Evolutionary conservation across 2,888 invertebrate genomes (phyloP).

Genomic region (Imbricaverruca yamaguchii): DNA sequence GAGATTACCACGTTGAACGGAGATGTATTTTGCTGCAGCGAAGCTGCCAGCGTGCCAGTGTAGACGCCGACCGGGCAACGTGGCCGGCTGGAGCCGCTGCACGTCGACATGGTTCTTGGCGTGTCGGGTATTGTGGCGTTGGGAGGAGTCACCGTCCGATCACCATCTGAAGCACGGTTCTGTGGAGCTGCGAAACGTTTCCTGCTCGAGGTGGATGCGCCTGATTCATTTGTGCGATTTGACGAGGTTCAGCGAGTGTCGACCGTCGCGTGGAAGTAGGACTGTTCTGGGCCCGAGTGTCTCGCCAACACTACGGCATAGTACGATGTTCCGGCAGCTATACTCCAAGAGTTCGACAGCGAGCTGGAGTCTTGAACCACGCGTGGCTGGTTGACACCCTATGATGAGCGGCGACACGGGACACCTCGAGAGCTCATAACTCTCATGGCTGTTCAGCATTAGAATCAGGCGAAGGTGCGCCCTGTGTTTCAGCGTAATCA

Average conservation of each 20-base stretch:
- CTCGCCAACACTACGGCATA: background rate
- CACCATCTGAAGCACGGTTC: background rate
- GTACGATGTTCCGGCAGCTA: background rate
- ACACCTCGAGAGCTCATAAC: too few relatives aligned
- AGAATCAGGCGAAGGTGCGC: too few relatives aligned
- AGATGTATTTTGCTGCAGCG: background rate
- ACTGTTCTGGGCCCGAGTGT: background rate
- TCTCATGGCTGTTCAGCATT: too few relatives aligned
- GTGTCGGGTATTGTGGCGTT: background rate
- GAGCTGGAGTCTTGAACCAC: background rate
- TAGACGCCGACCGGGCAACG: background rate
- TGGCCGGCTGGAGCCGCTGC: background rate
- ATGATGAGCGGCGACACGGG: too few relatives aligned
- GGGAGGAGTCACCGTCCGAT: background rate
- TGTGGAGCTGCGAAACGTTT: background rate
- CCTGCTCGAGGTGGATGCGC: background rate
- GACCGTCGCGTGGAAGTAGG: constrained; percentile 4
- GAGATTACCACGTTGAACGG: background rate
- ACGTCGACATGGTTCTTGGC: background rate
- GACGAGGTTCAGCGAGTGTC: background rate
- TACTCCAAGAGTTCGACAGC: background rate
- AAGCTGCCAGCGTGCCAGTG: background rate
- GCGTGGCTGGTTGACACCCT: too few relatives aligned
- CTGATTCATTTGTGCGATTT: background rate
- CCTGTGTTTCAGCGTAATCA: too few relatives aligned